These are phyloP conservation scores for Synergus gifuensis DNA, from an alignment of 2,888 invertebrate genomes.

Conservation along the genomic window DNA sequence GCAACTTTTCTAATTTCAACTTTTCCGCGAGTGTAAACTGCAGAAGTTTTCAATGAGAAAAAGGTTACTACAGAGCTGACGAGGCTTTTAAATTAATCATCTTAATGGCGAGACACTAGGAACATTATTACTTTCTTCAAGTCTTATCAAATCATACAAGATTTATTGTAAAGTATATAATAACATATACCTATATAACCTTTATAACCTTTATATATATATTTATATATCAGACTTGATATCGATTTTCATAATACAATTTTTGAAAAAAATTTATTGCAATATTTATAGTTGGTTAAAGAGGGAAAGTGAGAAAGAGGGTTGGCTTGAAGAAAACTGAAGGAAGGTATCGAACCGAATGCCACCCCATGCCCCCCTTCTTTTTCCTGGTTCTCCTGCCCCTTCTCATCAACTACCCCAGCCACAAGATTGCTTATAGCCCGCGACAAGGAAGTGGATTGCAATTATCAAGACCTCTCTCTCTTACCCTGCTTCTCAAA, in stretches of 20 bases:
- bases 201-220: not conserved
- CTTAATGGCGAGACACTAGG: conserved; percentile 27
- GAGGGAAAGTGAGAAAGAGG: conserved; percentile 45
- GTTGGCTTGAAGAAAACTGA: conserved; percentile 44
- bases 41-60: conserved; percentile 33
- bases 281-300: conserved; percentile 56
- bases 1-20: conserved; percentile 42
- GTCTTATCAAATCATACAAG: conserved; percentile 53
- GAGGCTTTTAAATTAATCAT: conserved; percentile 39
- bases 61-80: conserved; percentile 26
- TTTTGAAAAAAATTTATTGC: conserved; percentile 32
- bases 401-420: conserved; percentile 65
- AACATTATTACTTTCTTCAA: conserved; percentile 54
- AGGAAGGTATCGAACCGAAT: conserved; percentile 64
- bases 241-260: not conserved
- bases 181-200: not conserved
- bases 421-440: conserved; percentile 64
- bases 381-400: conserved; percentile 55
- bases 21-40: conserved; percentile 38
- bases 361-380: conserved; percentile 52
- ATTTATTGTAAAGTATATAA: conserved; percentile 47
- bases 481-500: conserved; percentile 52
- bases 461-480: conserved; percentile 75
- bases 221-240: not conserved
- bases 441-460: conserved; percentile 71